phyloP scores from a whole-genome alignment of 2,888 invertebrate species.

The Meiosimyza platycephala region DNA sequence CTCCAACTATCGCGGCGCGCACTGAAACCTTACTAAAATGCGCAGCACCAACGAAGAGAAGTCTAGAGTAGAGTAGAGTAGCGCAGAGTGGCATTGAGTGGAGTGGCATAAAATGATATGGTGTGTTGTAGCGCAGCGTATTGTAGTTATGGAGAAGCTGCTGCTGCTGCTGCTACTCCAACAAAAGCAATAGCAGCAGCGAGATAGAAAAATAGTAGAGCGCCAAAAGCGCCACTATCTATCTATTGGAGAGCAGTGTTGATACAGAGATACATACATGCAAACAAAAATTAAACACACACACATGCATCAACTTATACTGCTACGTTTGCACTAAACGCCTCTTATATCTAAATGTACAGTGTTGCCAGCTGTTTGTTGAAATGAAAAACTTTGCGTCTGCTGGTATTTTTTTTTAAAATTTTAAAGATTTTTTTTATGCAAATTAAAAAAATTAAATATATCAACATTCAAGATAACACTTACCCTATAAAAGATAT shows the following conservation, averaged over 20 bases:
- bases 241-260: background rate
- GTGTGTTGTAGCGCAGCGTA: background rate
- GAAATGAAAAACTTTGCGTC: no score
- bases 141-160: constrained; percentile 21
- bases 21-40: constrained; percentile 33
- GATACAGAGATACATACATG: constrained; percentile 7
- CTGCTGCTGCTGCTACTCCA: constrained; percentile 18
- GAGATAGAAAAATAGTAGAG: background rate
- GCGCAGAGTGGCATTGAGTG: background rate
- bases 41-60: constrained; percentile 18
- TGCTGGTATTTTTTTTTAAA: no score
- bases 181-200: constrained; percentile 38
- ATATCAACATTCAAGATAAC: no score
- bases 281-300: background rate
- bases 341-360: no score
- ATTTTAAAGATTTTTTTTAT: no score
- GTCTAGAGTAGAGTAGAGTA: constrained; percentile 7
- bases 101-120: no score
- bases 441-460: no score
- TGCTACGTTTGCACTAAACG: no score
- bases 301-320: no score
- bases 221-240: background rate
- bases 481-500: no score
- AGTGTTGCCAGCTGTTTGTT: no score
- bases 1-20: constrained; percentile 34